These are phyloP conservation scores for Trinectes maculatus DNA, from an alignment of 2,113 vertebrate species.

Conservation along the genomic window DNA sequence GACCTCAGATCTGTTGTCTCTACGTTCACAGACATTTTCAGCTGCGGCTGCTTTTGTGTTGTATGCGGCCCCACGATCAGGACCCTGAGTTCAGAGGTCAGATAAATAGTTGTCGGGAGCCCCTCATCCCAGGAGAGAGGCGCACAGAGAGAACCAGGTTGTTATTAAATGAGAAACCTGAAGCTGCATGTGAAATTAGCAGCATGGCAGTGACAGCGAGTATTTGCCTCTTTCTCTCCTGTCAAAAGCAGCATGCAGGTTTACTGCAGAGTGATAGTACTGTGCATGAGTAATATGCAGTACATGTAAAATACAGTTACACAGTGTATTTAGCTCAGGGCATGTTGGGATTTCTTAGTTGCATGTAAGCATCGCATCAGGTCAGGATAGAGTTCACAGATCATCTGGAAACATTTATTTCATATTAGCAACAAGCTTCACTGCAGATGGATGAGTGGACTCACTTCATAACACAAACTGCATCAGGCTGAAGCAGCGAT, in stretches of 20 bases:
- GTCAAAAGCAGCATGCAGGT: too few species aligned
- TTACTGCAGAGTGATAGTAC: not conserved
- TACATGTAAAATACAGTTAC: not conserved
- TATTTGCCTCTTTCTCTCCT: too few species aligned
- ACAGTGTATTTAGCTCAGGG: not conserved
- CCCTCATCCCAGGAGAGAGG: conserved; percentile 53
- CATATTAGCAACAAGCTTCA: conserved; percentile 19
- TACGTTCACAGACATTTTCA: conserved; percentile 1
- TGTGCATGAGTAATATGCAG: not conserved
- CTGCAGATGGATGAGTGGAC: conserved; percentile 16
- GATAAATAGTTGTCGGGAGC: conserved; percentile 69
- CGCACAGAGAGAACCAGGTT: conserved; percentile 19
- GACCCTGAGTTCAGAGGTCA: conserved; percentile 64
- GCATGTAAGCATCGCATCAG: not conserved
- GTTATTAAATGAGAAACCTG: conserved; percentile 35
- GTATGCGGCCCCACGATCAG: conserved; percentile 34
- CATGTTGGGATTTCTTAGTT: conserved; percentile 7
- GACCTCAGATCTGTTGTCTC: not conserved
- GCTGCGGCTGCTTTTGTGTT: not conserved
- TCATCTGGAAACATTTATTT: conserved; percentile 21
- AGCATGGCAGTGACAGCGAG: not conserved
- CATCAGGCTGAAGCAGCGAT: conserved; percentile 33
- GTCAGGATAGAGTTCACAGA: conserved; percentile 7
- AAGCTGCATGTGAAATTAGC: conserved; percentile 31
- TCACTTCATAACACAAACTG: conserved; percentile 14